phyloP scores from a whole-genome alignment of 2,888 invertebrate genomes.

The Drosophila macrospina region DNA sequence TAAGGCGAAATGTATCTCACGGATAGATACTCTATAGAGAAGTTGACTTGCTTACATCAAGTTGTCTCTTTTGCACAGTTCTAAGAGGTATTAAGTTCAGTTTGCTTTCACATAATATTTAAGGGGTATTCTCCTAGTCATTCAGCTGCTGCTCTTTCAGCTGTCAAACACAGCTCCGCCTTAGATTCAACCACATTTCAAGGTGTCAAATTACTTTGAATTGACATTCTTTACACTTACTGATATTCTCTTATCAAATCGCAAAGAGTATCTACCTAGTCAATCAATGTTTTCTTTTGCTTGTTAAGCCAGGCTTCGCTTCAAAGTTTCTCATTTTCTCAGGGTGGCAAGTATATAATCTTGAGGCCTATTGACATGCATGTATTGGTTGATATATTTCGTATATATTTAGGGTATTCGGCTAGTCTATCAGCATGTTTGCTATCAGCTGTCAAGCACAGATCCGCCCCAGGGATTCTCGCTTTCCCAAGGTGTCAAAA shows the following conservation, averaged over 20 bases:
- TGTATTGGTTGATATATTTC: too few species aligned
- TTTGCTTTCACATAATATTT: too few species aligned
- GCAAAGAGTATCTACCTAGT: not conserved
- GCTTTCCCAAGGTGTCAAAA: conserved; percentile 5
- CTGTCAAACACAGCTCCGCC: too few species aligned
- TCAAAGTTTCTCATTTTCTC: not conserved
- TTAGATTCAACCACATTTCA: too few species aligned
- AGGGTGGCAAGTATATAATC: not conserved
- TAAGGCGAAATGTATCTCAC: not conserved
- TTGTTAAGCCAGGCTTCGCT: conserved; percentile 1
- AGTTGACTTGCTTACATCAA: too few species aligned
- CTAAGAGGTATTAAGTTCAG: too few species aligned
- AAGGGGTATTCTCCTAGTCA: too few species aligned
- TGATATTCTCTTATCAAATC: not conserved
- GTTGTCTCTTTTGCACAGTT: too few species aligned
- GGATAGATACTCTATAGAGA: too few species aligned
- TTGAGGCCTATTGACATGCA: not conserved
- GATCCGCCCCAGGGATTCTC: conserved; percentile 7
- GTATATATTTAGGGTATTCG: conserved; percentile 20
- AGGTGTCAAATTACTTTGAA: too few species aligned
- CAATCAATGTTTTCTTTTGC: conserved; percentile 7
- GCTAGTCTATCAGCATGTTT: conserved; percentile 1
- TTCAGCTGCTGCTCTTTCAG: too few species aligned
- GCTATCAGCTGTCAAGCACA: conserved; percentile 34
- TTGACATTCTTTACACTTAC: not conserved